Evolutionary conservation across 2,113 vertebrate species (phyloP), one percentile per base, ranked within the genome.

Genomic region (Sialia sialis): DNA sequence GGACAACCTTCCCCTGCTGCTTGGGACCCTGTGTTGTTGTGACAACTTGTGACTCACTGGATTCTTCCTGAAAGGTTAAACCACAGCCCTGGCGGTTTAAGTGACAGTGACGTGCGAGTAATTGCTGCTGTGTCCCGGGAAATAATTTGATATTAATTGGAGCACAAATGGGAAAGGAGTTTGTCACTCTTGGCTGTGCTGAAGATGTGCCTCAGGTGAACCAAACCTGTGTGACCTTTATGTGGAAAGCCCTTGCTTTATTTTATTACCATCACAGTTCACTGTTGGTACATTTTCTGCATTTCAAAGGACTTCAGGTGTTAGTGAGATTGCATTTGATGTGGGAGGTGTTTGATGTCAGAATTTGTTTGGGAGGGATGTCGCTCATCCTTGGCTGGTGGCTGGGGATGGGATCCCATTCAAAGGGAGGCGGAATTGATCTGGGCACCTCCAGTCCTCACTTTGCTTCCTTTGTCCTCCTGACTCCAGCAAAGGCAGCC

Each of bases 21-120:
- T 18, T 29, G 44, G 80, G 85, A 7, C 34, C 14, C 0, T 51
- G 26, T 86, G 89, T 43, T 91, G 56, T 41, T 75, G 73, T 89
- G 69, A 94, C 88, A 59, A 10, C 76, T 89, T 75, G 11, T 95
- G 91, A 92, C 81, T 94, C 91, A 83, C 1, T 78, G 73, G 70
- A 38, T 89, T 78, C 93, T 96, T 96, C 89, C 93, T 84, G 84
- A 23, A 89, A 87, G 67, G 29, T 62, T 55, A 82, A 91, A 64
- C 94, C 81, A 67, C 74, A 79, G 66, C 21, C 49, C 46, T 83
- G 88, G 51, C 89, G 62, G 89, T 89, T 94, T 60, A 46, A 85
- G 41, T 87, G 91, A 58, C 74, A 58, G 3, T 66, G 80, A 38
- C 0, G 0, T 78, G 16, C 27, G 4, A 68, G 34, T 81, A 67